These are phyloP conservation scores for Holothuria leucospilota DNA, from an alignment of 53 echinoderm and acorn worm species.

Conservation along the genomic window DNA sequence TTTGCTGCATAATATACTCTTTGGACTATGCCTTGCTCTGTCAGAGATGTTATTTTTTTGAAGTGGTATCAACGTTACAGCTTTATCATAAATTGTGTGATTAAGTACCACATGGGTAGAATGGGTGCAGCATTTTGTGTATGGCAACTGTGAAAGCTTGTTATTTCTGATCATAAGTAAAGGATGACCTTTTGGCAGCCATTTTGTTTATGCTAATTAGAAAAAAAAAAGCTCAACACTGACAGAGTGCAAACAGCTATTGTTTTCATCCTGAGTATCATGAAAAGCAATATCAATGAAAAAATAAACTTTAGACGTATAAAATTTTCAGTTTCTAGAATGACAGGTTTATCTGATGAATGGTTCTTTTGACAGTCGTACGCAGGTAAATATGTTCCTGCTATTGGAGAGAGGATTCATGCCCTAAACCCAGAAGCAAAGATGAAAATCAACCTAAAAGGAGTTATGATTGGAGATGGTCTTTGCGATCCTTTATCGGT, in stretches of 20 bases:
- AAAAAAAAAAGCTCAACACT: no score
- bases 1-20: not conserved
- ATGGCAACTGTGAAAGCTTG: no score
- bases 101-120: not conserved
- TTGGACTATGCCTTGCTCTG: not conserved
- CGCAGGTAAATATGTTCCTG: slow-evolving; percentile 93
- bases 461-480: slow-evolving; percentile 89
- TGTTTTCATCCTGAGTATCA: no score
- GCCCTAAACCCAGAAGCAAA: slow-evolving; percentile 70
- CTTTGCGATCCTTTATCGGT: slow-evolving; percentile 82
- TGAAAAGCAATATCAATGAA: no score
- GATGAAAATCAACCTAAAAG: slow-evolving; percentile 80
- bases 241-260: no score
- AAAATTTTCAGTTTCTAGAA: no score
- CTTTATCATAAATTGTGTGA: not conserved
- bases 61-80: not conserved
- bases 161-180: no score
- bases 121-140: not conserved
- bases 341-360: no score
- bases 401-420: slow-evolving; percentile 75
- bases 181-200: no score
- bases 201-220: no score
- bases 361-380: slow-evolving; percentile 70
- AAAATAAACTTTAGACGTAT: no score
- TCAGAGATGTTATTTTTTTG: not conserved